Evolutionary conservation across 2,113 vertebrate genomes (phyloP).

Genomic region (Lasiurus cinereus): DNA sequence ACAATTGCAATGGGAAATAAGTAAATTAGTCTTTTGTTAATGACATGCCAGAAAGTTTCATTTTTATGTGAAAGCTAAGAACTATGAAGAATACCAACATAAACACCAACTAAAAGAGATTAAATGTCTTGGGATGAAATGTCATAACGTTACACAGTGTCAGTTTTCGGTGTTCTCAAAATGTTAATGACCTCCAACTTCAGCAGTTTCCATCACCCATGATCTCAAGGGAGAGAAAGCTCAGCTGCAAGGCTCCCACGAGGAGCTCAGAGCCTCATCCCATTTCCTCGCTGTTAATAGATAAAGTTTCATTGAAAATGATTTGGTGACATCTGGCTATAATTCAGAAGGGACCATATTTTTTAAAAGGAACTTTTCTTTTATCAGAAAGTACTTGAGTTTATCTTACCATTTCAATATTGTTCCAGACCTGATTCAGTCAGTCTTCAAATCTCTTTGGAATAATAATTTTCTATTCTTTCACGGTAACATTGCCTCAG

Average conservation of each 20-base stretch:
- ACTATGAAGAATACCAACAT: conserved; percentile 69
- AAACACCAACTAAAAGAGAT: conserved; percentile 83
- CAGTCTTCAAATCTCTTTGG: conserved; percentile 71
- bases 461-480: conserved; percentile 62
- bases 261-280: not conserved
- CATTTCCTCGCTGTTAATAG: not conserved
- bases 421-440: conserved; percentile 75
- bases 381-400: conserved; percentile 34
- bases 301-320: conserved; percentile 66
- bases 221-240: conserved; percentile 52
- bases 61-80: conserved; percentile 76
- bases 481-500: conserved; percentile 65
- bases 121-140: conserved; percentile 78
- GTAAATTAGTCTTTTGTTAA: conserved; percentile 68
- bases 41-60: conserved; percentile 11
- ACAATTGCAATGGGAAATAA: conserved; percentile 9
- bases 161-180: conserved; percentile 75
- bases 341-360: conserved; percentile 67
- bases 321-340: conserved; percentile 70
- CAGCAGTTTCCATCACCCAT: not conserved
- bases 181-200: conserved; percentile 73
- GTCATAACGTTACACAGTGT: conserved; percentile 77
- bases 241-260: conserved; percentile 2
- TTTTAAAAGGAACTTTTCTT: conserved; percentile 63
- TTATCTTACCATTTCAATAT: conserved; percentile 69